Percentiles rank a stretch among this genome's conserved stretches.
Conservation (phyloP, 2,888 invertebrate species). For the Charanyca ferruginea region DNA sequence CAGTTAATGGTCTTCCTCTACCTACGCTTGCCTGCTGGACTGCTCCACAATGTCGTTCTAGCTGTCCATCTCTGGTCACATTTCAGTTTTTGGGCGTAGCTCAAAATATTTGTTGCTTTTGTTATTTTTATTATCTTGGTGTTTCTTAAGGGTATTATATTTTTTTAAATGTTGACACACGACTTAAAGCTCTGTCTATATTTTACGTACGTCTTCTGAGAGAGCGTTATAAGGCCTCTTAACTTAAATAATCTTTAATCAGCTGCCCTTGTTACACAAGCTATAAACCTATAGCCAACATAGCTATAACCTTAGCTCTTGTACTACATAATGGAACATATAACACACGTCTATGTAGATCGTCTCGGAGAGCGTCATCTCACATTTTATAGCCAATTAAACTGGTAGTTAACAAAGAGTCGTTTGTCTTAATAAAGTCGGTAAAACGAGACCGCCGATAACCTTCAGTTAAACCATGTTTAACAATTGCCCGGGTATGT, state of each 20-base stretch:
- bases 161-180: no score
- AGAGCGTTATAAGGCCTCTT: not conserved
- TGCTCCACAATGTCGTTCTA: no score
- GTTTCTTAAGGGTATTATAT: no score
- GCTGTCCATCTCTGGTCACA: no score
- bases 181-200: no score
- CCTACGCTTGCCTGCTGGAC: no score
- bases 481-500: constrained; percentile 61
- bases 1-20: no score
- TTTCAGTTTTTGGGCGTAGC: no score
- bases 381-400: constrained; percentile 82
- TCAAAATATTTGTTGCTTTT: no score
- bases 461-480: constrained; percentile 71
- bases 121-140: no score
- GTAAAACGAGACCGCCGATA: constrained; percentile 73
- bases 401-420: constrained; percentile 75
- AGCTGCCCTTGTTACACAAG: constrained; percentile 26
- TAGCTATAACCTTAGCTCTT: constrained; percentile 28
- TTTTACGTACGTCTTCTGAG: no score
- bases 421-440: constrained; percentile 82
- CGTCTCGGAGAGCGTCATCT: constrained; percentile 68
- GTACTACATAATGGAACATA: constrained; percentile 34
- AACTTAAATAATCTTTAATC: constrained; percentile 33
- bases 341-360: constrained; percentile 56
- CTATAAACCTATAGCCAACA: constrained; percentile 32